Base-by-base conservation (phyloP, 2,113 vertebrate genomes). In the Semicossyphus pulcher region DNA sequence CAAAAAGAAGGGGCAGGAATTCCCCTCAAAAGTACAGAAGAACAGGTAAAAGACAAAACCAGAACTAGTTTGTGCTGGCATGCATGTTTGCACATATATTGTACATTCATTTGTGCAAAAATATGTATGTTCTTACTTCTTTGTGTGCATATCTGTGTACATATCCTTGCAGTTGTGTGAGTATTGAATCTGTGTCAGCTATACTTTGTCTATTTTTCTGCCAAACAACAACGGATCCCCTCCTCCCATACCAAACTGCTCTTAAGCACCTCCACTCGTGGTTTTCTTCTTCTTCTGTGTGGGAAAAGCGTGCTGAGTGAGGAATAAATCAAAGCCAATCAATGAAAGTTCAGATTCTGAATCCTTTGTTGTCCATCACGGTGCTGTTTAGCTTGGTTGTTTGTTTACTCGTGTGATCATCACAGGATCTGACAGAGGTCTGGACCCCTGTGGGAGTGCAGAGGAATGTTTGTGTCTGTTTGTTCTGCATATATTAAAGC, bases 401-500 rank as follows among this genome's bases (percentile, higher is more conserved):
- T 76, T 45, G 62, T 80, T 76, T n/a, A 8, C 63, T 11, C 20
- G 53, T n/a, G 60, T 82, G 86, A 91, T 85, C 60, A 69, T 82
- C 73, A 85, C 72, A 51, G 44, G 42, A 78, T 72, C 67, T 83
- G 85, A 87, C 82, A 81, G 79, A 76, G 79, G 76, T 77, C 68
- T 57, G 54, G 71, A 76, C 66, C 78, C 85, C 67, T 41, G 68
- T 74, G 67, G 77, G 83, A 74, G 59, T 49, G 67, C 72, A 62
- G 67, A 74, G 60, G 70, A 60, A 78, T 80, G 70, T 83, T 80
- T 80, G 72, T 74, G 51, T 72, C 74, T 83, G 62, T 83, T 83
- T 84, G 67, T 66, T 69, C 72, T 77, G 72, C 72, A 85, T 83
- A 78, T 78, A 86, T 88, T 79, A 73, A 84, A 78, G 67, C 21